Evolutionary conservation across 1,140 invertebrate species (phyloP), one percentile per base, ranked within the genome.

Genomic region (Phthorimaea operculella): DNA sequence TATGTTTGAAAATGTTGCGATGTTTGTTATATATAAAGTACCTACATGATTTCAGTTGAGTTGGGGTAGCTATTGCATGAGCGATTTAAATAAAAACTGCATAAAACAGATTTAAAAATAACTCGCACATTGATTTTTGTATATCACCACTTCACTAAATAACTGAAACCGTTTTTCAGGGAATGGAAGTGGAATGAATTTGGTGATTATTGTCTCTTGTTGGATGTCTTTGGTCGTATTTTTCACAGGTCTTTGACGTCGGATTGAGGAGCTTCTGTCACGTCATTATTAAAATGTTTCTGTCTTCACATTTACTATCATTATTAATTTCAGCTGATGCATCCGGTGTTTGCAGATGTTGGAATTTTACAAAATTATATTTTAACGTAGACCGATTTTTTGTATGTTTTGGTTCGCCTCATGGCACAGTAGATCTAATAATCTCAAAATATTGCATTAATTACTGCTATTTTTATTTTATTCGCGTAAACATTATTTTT

Each of bases 111-210:
- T 60, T 79, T 76, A 72, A 72, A 74, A 77, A 76, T 79, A 79
- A 83, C 73, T 69, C 52, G 71, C 72, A 74, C 72, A 78, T 60
- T 28, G 59, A 69, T 76, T 82, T 77, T 80, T 80, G 66, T 83
- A 79, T 79, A 79, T 79, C 74, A 80, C 77, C 75, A 75, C 75
- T 77, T 76, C 77, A 77, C 72, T 66, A 68, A 70, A 57, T 70
- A 66, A 66, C 70, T 66, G 65, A 72, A 68, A 64, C 63, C 62
- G 61, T 62, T 69, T 77, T 76, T 65, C 72, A 79, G 74, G 77
- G 65, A 77, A 76, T 80, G 79, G 73, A 80, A 79, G 74, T 81
- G 79, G 75, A 83, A 83, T 81, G 78, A 79, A 78, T 72, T 74
- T 76, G 72, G 71, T 78, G 72, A 73, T 70, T 75, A 59, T 73